Percentiles rank a stretch among this genome's conserved stretches.
Evolutionary conservation across 2,113 vertebrate species (phyloP).

Genomic region (Grammomys surdaster): DNA sequence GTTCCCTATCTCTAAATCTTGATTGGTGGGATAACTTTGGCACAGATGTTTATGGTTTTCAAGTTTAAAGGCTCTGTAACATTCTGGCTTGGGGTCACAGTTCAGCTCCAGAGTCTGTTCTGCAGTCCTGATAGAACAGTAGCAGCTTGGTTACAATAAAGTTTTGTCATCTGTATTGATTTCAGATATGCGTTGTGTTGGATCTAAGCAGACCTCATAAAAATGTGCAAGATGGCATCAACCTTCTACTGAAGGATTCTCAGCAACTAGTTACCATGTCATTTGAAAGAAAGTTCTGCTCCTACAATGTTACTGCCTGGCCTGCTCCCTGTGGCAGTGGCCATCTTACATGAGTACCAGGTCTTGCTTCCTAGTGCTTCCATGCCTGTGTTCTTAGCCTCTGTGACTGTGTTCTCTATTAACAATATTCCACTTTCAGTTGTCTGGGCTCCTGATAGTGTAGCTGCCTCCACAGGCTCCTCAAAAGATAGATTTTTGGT

Average conservation of each 20-base stretch:
- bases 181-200: too few relatives aligned
- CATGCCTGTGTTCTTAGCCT: not conserved
- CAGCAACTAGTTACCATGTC: too few relatives aligned
- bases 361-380: not conserved
- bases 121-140: too few relatives aligned
- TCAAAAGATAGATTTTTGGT: fast-evolving
- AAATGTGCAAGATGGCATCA: not conserved
- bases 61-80: too few relatives aligned
- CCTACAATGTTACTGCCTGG: fast-evolving
- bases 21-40: too few relatives aligned
- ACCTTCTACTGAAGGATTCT: fast-evolving
- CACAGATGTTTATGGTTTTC: too few relatives aligned
- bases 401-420: not conserved
- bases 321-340: not conserved
- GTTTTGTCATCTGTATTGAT: too few relatives aligned
- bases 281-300: not conserved
- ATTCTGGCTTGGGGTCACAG: too few relatives aligned
- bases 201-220: too few relatives aligned
- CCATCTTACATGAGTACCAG: fast-evolving
- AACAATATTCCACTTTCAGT: fast-evolving
- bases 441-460: fast-evolving
- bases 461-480: not conserved
- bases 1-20: too few relatives aligned
- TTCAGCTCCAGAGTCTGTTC: too few relatives aligned
- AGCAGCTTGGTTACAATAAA: too few relatives aligned